Conservation (phyloP, 1,140 invertebrate species). For the Diuraphis noxia region DNA sequence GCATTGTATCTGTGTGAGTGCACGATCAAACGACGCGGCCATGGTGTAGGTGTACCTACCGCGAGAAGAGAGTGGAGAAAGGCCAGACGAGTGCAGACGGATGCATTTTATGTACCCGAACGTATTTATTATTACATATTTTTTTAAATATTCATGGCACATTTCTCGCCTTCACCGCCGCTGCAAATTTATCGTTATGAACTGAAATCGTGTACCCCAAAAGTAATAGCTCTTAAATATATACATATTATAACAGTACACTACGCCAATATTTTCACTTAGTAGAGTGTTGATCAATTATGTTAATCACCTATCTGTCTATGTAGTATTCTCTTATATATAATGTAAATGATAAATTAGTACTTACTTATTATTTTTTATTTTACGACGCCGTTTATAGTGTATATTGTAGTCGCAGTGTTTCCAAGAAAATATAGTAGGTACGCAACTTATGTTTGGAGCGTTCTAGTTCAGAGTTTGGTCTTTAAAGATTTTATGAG, state of each 20-base stretch:
- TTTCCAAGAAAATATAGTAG: no score
- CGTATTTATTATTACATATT: background rate
- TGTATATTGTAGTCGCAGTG: no score
- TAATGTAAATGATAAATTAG: no score
- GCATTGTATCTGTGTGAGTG: background rate
- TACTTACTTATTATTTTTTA: no score
- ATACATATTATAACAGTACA: background rate
- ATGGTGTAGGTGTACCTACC: background rate
- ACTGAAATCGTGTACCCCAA: background rate
- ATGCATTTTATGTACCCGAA: constrained; percentile 14
- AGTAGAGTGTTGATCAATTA: background rate
- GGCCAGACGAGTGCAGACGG: background rate
- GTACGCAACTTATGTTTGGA: no score
- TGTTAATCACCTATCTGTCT: background rate
- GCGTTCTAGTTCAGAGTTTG: background rate
- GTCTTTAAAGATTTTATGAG: background rate
- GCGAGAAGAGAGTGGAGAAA: constrained; percentile 19
- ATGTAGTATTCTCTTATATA: no score
- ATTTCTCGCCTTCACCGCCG: background rate
- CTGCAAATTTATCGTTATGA: background rate
- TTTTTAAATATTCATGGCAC: background rate
- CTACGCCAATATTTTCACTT: background rate
- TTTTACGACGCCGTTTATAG: no score
- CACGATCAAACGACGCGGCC: background rate
- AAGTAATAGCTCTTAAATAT: background rate